These are phyloP conservation scores for Drosophila ficusphila DNA, from an alignment of 1,140 invertebrate species.

Conservation along the genomic window DNA sequence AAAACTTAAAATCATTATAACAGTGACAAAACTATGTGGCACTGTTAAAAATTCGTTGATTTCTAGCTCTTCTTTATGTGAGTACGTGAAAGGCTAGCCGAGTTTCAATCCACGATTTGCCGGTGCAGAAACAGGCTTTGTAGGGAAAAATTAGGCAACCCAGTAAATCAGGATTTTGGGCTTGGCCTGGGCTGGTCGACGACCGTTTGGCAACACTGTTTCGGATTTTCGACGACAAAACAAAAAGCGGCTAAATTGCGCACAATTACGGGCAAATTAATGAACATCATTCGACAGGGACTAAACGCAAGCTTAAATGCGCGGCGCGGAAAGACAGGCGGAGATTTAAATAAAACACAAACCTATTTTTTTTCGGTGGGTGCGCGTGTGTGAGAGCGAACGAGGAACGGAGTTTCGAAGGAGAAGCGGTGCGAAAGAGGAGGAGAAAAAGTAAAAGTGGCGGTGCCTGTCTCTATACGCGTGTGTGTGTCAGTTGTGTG, in stretches of 20 bases:
- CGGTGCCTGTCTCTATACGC: conserved; percentile 34
- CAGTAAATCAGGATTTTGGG: too few species aligned
- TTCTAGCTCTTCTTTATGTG: too few species aligned
- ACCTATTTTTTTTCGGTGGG: conserved; percentile 20
- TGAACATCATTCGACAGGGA: not conserved
- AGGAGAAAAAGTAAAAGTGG: conserved; percentile 71
- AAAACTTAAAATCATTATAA: too few species aligned
- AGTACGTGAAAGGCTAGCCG: too few species aligned
- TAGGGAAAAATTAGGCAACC: too few species aligned
- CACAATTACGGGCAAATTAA: conserved; percentile 4
- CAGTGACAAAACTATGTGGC: too few species aligned
- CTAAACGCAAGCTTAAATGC: too few species aligned
- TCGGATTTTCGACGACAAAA: not conserved
- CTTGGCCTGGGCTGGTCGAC: too few species aligned
- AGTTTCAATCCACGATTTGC: too few species aligned
- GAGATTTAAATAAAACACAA: not conserved
- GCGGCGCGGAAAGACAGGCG: conserved; percentile 9
- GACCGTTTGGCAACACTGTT: too few species aligned
- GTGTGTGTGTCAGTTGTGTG: conserved; percentile 40
- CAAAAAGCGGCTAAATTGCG: conserved; percentile 2
- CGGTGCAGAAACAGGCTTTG: too few species aligned
- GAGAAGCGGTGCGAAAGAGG: conserved; percentile 1
- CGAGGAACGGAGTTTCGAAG: conserved; percentile 8
- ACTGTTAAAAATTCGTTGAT: too few species aligned
- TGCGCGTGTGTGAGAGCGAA: conserved; percentile 6